Base-by-base conservation (phyloP, 2,113 vertebrate genomes). In the Corydoras sp. region DNA sequence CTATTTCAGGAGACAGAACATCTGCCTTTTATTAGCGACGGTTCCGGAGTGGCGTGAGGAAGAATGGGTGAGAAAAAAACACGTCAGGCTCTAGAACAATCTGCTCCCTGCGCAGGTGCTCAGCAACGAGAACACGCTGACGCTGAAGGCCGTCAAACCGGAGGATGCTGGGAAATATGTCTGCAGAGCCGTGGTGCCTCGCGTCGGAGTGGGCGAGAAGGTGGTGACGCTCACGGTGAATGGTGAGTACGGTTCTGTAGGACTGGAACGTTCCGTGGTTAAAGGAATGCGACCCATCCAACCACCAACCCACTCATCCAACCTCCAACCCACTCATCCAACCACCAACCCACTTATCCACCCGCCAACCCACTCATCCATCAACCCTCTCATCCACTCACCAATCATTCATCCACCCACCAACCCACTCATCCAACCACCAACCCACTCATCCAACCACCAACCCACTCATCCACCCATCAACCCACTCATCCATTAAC, bases 121-220 rank as follows among this genome's bases (percentile, higher is more conserved):
- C 50, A 99, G 97, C 88, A 99, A 99, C 0, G 93, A 98, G 66
- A 98, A 98, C 86, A 92, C 93, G 61, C 83, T 99, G 84, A 93
- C 91, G 0, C 87, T 99, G 70, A 97, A 94, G 83, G 90, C 92
- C 0, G 97, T 99, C 30, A 92, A 93, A n/a, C 96, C 97, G 77
- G 96, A 98, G 68, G 97, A 99, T 0, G 96, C 97, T 0, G 97
- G 97, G 79, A 97, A 98, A 83, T 99, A 99, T 0, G 93, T 98
- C 50, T 99, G 97, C 76, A 85, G 96, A 1, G 97, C 97, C 0
- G 96, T 98, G 73, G 97, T 99, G 12, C 95, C 95, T 0, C 91
- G 95, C 1, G 96, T 99, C 0, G 96, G 95, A 5, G 95, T 93
- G 0, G 94, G 94, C 0, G 95, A 99, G 76, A 90, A 96, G 82